phyloP scores from a whole-genome alignment of 2,113 vertebrate species.

The Cnemophilus loriae region DNA sequence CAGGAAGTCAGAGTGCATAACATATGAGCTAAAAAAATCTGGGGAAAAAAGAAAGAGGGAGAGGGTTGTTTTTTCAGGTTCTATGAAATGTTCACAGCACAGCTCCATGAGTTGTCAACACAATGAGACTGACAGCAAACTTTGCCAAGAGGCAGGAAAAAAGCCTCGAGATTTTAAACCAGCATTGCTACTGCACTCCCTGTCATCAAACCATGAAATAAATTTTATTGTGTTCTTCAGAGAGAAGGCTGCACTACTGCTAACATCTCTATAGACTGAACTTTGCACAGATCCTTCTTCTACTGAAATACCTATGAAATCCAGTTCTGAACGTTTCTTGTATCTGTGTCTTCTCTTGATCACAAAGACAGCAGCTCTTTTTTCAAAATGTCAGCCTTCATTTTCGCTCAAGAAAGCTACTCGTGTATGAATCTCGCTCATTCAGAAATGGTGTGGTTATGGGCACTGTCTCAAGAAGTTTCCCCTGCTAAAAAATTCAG shows the following conservation, averaged over 20 bases:
- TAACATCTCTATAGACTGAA: background rate
- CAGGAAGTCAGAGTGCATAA: background rate
- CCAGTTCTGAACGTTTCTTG: background rate
- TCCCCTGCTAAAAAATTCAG: conserved; percentile 52
- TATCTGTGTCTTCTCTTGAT: background rate
- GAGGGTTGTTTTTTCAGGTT: background rate
- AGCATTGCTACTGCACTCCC: background rate
- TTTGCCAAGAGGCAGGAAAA: conserved; percentile 9
- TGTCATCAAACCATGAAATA: background rate
- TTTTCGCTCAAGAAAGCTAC: conserved; percentile 9
- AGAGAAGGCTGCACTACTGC: background rate
- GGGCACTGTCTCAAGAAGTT: conserved; percentile 28
- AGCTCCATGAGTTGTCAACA: conserved; percentile 21
- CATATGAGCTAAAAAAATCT: background rate
- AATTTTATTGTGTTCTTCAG: background rate
- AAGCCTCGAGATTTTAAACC: background rate
- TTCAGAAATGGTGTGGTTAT: conserved; percentile 43
- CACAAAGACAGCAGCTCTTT: background rate
- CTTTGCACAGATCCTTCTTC: background rate
- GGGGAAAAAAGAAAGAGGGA: background rate
- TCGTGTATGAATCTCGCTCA: background rate
- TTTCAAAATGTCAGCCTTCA: background rate
- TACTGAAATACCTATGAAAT: background rate
- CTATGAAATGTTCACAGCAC: background rate
- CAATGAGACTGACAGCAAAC: background rate